A percentile compares a stretch with the other conserved stretches of the same genome.
phyloP scores from a whole-genome alignment of 2,888 invertebrate species.

The Hyalella azteca region DNA sequence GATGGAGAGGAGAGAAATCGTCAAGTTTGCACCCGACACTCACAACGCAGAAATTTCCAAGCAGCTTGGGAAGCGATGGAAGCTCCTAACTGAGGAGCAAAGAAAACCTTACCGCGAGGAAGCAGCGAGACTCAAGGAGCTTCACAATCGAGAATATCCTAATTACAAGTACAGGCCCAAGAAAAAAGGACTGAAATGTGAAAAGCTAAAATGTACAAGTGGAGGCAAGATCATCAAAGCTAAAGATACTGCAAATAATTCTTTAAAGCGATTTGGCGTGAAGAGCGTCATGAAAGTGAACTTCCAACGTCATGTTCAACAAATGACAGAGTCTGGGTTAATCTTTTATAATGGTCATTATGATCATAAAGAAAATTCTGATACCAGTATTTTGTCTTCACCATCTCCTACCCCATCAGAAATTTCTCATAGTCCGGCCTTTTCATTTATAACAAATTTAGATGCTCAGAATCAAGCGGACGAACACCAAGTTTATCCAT shows the following conservation, averaged over 20 bases:
- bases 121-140: constrained; percentile 57
- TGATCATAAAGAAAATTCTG: not conserved
- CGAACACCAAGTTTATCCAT: not conserved
- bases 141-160: constrained; percentile 58
- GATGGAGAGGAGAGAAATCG: constrained; percentile 94
- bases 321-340: constrained; percentile 2
- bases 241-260: not conserved
- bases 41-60: constrained; percentile 99
- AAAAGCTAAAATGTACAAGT: not conserved
- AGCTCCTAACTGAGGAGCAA: constrained; percentile 57
- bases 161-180: constrained; percentile 59
- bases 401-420: constrained; percentile 33
- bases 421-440: constrained; percentile 2
- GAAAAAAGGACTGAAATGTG: constrained; percentile 55
- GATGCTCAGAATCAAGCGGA: not conserved
- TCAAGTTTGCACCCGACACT: constrained; percentile 93
- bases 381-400: not conserved
- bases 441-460: not conserved
- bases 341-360: constrained; percentile 7
- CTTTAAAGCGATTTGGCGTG: not conserved
- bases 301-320: constrained; percentile 3
- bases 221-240: not conserved
- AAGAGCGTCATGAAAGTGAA: constrained; percentile 6
- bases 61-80: constrained; percentile 71
- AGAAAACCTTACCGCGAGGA: constrained; percentile 57